Conservation (phyloP, 2,113 vertebrate species). For the Piaya cayana region DNA sequence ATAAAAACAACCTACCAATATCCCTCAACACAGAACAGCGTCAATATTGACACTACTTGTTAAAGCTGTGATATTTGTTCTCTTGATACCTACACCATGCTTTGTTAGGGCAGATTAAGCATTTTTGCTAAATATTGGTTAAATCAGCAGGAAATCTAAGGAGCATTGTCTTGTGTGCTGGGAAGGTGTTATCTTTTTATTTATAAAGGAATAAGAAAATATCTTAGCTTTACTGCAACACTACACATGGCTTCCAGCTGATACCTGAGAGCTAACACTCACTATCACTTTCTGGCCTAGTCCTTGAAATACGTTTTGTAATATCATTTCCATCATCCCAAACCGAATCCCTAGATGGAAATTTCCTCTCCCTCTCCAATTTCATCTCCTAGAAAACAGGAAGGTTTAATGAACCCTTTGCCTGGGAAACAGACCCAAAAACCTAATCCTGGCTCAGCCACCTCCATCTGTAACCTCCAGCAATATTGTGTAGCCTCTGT, state of each 20-base stretch:
- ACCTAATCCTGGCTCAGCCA: conserved; percentile 8
- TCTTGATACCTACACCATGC: conserved; percentile 2
- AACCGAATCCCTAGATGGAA: neutral
- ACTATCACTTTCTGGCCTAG: neutral
- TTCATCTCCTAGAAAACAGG: neutral
- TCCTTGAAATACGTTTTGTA: neutral
- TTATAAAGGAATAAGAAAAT: neutral
- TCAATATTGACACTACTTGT: conserved; percentile 67
- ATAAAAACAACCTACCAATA: conserved; percentile 67
- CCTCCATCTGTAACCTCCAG: neutral
- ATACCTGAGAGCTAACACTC: neutral
- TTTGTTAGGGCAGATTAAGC: conserved; percentile 52
- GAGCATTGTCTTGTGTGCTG: neutral
- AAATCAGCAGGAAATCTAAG: neutral
- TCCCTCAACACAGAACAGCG: conserved; percentile 47
- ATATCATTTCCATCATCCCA: neutral
- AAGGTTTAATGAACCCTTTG: neutral
- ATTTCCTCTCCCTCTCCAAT: neutral
- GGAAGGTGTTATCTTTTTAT: neutral
- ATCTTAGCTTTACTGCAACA: neutral
- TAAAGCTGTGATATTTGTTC: conserved; percentile 64
- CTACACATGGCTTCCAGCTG: neutral
- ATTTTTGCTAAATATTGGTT: conserved; percentile 44
- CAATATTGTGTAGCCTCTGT: neutral
- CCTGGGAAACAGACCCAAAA: neutral